A percentile compares a stretch with the other conserved stretches of the same genome.
Conservation (phyloP, 37 sponge, comb jelly and placozoan species). For the Cliona cf. orientalis region DNA sequence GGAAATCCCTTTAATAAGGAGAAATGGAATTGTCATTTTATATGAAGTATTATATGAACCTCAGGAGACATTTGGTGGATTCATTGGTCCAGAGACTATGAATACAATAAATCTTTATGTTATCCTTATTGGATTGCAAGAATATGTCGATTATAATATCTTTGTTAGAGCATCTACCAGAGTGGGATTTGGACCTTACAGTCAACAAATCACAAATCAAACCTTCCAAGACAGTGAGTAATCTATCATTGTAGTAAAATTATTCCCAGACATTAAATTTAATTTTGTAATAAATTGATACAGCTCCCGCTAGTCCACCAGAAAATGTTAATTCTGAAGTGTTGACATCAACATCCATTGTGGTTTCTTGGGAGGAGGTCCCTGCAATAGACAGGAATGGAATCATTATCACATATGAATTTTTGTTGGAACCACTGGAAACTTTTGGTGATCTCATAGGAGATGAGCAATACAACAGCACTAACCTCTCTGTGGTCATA, state of each 20-base stretch:
- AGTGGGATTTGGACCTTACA: constrained; percentile 35
- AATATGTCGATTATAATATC: constrained; percentile 7
- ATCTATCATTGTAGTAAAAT: no score
- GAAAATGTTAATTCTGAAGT: constrained; percentile 4
- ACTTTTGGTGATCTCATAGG: neutral
- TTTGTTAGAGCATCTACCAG: constrained; percentile 10
- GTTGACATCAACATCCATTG: constrained; percentile 17
- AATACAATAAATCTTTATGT: neutral
- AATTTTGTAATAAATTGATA: no score
- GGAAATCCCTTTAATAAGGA: neutral
- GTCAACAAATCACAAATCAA: neutral
- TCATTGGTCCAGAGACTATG: neutral
- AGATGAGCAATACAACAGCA: neutral
- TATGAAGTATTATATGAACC: neutral
- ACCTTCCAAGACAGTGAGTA: constrained; percentile 26
- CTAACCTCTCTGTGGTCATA: neutral
- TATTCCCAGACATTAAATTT: no score
- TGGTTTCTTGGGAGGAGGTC: constrained; percentile 16
- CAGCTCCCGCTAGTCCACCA: constrained; percentile 36
- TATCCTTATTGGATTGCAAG: neutral
- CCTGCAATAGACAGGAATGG: constrained; percentile 34
- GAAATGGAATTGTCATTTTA: neutral
- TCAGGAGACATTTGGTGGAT: neutral
- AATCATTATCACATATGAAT: constrained; percentile 32
- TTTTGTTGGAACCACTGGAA: constrained; percentile 20